Evolutionary conservation across 2,888 invertebrate genomes (phyloP).

Genomic region (Reticulitermes lucifugus): DNA sequence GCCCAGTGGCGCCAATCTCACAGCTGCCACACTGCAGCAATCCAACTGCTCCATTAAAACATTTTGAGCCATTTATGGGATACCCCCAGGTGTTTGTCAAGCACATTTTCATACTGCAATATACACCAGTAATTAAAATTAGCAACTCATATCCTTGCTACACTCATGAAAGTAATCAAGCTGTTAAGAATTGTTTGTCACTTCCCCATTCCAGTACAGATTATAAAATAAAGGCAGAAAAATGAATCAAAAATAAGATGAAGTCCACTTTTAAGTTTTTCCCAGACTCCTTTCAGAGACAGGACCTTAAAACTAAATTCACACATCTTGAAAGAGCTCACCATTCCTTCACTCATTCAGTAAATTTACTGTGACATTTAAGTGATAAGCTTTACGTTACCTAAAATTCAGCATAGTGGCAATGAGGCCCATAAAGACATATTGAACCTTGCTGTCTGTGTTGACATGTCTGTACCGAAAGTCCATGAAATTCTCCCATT

Average conservation of each 20-base stretch:
- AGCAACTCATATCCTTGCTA: neutral
- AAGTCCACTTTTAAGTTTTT: too few species aligned
- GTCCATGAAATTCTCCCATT: conserved; percentile 37
- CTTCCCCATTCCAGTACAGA: neutral
- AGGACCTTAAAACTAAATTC: too few species aligned
- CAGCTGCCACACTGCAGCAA: conserved; percentile 34
- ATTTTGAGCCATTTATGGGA: conserved; percentile 31
- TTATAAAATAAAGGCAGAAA: neutral
- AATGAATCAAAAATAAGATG: neutral
- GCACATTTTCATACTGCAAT: conserved; percentile 27
- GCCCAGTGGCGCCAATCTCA: conserved; percentile 32
- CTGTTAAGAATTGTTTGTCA: neutral
- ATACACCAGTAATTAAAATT: neutral
- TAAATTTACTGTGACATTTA: too few species aligned
- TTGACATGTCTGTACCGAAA: conserved; percentile 37
- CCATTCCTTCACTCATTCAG: too few species aligned
- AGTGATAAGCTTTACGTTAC: neutral
- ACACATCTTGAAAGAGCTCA: too few species aligned
- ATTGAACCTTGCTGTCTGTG: conserved; percentile 35
- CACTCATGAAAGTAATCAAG: too few species aligned
- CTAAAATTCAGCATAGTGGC: conserved; percentile 45
- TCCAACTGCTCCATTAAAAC: conserved; percentile 44
- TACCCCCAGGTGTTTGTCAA: conserved; percentile 41
- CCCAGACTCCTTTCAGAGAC: too few species aligned
- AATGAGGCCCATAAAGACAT: conserved; percentile 17